Conservation (phyloP, 2,113 vertebrate species). For the Pterocles gutturalis region DNA sequence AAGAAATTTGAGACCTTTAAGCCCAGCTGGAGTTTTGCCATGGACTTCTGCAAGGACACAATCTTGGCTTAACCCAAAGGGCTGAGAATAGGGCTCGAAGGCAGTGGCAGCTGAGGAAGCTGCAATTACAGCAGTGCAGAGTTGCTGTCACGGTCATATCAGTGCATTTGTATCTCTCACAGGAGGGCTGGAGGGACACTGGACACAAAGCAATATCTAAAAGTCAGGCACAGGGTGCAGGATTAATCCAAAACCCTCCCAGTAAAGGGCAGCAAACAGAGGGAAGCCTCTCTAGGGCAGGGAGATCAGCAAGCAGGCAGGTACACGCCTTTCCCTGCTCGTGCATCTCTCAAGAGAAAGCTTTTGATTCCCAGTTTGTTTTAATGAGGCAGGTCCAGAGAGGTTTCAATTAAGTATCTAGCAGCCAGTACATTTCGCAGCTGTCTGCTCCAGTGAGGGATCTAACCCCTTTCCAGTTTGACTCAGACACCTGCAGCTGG, state of each 20-base stretch:
- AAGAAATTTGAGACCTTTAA: not conserved
- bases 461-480: not conserved
- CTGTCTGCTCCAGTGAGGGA: not conserved
- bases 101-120: not conserved
- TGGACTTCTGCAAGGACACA: not conserved
- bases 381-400: not conserved
- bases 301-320: not conserved
- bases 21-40: constrained; percentile 1
- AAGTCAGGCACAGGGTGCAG: not conserved
- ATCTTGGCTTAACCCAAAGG: not conserved
- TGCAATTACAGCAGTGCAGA: not conserved
- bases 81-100: not conserved
- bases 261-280: not conserved
- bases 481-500: not conserved
- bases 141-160: not conserved
- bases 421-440: not conserved
- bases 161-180: not conserved
- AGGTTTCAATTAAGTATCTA: not conserved
- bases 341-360: not conserved
- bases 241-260: not conserved
- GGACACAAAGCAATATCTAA: not conserved
- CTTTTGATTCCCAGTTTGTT: not conserved
- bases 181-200: not conserved
- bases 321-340: not conserved
- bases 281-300: not conserved